Conservation (phyloP, 2,888 invertebrate species). For the Drosophila villosipedis region DNA sequence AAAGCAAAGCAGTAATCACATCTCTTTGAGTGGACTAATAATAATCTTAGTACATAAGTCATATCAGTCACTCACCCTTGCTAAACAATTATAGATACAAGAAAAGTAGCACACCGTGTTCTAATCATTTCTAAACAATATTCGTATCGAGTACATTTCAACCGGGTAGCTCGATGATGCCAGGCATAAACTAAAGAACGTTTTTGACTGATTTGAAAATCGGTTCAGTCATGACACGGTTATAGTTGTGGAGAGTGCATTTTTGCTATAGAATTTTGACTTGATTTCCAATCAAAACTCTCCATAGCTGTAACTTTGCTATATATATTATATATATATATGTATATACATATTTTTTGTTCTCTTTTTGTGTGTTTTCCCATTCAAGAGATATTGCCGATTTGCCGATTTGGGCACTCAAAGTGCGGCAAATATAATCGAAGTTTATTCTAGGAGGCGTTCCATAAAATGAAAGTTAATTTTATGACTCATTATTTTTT, state of each 20-base stretch:
- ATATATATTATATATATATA: neutral
- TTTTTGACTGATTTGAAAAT: neutral
- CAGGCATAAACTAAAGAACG: too few species aligned
- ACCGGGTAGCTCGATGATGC: neutral
- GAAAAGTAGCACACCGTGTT: neutral
- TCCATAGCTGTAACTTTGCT: neutral
- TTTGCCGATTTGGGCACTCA: constrained; percentile 8
- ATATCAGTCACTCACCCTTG: neutral
- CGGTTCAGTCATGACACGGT: neutral
- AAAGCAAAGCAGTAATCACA: neutral
- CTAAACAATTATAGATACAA: neutral
- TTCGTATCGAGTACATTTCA: neutral
- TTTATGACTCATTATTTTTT: constrained; percentile 75
- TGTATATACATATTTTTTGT: neutral
- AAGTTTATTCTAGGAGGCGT: neutral
- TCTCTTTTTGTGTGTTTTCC: neutral
- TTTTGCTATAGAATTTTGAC: neutral
- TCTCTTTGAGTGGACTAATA: neutral
- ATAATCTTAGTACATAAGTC: neutral
- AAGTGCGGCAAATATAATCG: constrained; percentile 12
- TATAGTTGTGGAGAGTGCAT: neutral
- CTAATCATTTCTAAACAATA: neutral
- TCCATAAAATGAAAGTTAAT: constrained; percentile 59
- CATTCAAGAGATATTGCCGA: constrained; percentile 4
- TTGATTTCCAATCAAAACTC: neutral